Evolutionary conservation across 2,888 invertebrate genomes (phyloP), one percentile per base, ranked within the genome.

Genomic region (Julus scanicus): DNA sequence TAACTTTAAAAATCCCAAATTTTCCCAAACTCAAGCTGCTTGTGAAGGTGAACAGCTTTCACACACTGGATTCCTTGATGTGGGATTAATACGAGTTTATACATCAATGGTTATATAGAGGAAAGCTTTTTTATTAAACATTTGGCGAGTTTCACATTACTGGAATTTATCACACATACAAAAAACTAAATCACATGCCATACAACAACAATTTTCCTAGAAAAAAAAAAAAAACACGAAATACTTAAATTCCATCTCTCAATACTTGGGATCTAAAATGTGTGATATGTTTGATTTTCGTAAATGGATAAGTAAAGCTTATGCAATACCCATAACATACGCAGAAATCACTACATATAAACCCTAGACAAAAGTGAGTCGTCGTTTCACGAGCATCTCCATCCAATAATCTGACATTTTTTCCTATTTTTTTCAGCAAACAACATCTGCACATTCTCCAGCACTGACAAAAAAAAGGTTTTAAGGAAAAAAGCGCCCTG

Each of bases 391-490:
- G 63, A 63, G 20, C 1, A 71, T 71, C 71, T 29, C 71, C 71
- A 71, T 20, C 71, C 71, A 29, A 71, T 71, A 71, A 71, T 71
- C 71, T 71, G 17, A 29, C 29, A 20, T 71, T n/a, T 71, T 29
- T 71, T 71, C 29, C 20, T 29, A 29, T 4, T 71, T 71, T 29
- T 71, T 29, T 71, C 71, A 71, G 71, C 20, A 29, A 71, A 29
- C 71, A 29, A 71, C 71, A 71, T 71, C 71, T 71, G 71, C 71
- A 71, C 29, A 71, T 71, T 71, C 71, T 71, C 71, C 11, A 71
- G 11, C 71, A 71, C 29, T 71, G 71, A 6, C 29, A 71, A 71
- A 71, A 53, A 71, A 71, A 71, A 57, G 57, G 57, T 57, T 71
- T 71, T 29, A 71, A 71, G 29, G 71, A 71, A 44, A 71, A 71